Percentiles rank a stretch among this genome's conserved stretches.
These are phyloP conservation scores for Mionectes olivaceus DNA, from an alignment of 2,797 vertebrate genomes.

Conservation along the genomic window DNA sequence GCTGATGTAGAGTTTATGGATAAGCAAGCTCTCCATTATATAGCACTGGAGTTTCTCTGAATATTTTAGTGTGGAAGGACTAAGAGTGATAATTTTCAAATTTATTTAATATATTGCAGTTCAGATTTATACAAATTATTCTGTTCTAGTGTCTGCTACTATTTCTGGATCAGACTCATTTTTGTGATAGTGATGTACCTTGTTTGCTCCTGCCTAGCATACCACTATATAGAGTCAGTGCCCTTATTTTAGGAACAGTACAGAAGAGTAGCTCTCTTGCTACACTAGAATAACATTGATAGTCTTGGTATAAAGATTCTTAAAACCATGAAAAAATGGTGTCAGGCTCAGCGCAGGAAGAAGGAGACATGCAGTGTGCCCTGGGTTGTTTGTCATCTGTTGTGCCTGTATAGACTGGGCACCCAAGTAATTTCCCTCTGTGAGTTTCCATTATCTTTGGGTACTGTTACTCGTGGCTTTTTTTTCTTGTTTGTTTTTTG, in stretches of 20 bases:
- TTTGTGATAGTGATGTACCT: not conserved
- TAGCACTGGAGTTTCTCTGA: not conserved
- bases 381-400: not conserved
- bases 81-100: not conserved
- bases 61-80: not conserved
- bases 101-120: not conserved
- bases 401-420: not conserved
- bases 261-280: not conserved
- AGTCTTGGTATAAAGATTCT: not conserved
- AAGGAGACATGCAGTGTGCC: not conserved
- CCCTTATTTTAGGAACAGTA: not conserved
- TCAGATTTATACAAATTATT: not conserved
- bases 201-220: not conserved
- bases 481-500: no score
- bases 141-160: not conserved
- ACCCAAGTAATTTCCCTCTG: not conserved
- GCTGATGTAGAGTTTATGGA: not conserved
- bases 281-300: not conserved
- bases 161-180: not conserved
- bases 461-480: not conserved
- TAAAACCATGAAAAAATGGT: not conserved
- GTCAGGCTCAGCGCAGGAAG: not conserved
- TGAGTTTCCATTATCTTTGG: not conserved
- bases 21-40: not conserved
- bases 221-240: fast-evolving